Evolutionary conservation across 2,888 invertebrate species (phyloP), one percentile per base, ranked within the genome.

Genomic region (Stomorhina lunata): DNA sequence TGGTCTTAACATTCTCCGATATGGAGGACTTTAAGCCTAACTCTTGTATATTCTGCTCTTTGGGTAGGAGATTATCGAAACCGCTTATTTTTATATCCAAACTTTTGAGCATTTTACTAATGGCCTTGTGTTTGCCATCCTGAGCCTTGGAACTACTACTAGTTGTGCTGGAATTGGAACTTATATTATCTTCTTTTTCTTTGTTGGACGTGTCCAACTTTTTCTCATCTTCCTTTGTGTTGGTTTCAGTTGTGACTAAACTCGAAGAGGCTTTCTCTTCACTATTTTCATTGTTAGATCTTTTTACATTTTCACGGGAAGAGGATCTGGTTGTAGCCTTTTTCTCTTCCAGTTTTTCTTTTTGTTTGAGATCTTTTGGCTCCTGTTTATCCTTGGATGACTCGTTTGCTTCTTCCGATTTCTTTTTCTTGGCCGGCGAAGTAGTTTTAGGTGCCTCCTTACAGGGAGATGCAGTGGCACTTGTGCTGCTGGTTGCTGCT

Each of bases 1-100:
- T 91, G 1, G 91, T 91, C 85, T 91, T 91, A 1, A 91, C 91
- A 85, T 91, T 91, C 83, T 91, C 91, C 71, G 91, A 91, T 84
- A 91, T 91, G n/a, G 91, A 91, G 0, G 91, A 90, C 78, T 91
- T 91, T 10, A 90, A 87, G 9, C 89, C 88, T 2, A 82, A 10
- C 34, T 90, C 90, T 57, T 87, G 88, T 7, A 90, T 84, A 27
- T 88, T 88, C 79, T 89, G 90, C 75, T 90, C 90, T 76, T 88
- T 89, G 45, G 89, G 88, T 84, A 90, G 79, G 57, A 91, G 85
- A 78, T 90, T 90, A 69, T 89, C 89, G 66, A 90, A 91, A 53
- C 91, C 91, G 76, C 87, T 90, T 25, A 91, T 90, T 87, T 91
- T 89, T 37, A 91, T 91, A 84, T 91, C 91, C 71, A 91, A 87